A percentile compares a stretch with the other conserved stretches of the same genome.
phyloP scores from a whole-genome alignment of 1,140 invertebrate species.

The Nautilus pompilius region DNA sequence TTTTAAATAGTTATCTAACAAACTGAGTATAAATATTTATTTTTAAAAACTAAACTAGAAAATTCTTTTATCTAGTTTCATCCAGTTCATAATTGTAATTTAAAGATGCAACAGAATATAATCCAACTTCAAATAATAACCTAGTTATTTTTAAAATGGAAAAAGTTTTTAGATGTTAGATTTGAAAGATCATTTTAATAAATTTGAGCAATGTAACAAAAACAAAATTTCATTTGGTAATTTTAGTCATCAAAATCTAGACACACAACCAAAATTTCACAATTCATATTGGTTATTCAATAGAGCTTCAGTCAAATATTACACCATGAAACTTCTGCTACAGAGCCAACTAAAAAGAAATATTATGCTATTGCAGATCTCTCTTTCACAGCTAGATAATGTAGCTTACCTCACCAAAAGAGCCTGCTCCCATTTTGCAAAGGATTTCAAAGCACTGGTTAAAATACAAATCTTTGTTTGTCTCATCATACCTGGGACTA shows the following conservation, averaged over 20 bases:
- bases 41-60: no score
- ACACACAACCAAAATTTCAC: background rate
- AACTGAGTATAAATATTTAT: no score
- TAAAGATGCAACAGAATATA: no score
- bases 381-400: background rate
- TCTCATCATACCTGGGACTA: constrained; percentile 48
- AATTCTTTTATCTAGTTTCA: no score
- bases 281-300: background rate
- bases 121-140: no score
- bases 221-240: background rate
- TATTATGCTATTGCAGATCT: background rate
- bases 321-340: background rate
- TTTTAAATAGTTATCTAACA: no score
- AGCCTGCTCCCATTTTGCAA: constrained; percentile 67
- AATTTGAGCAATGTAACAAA: no score
- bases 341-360: background rate
- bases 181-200: no score
- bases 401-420: constrained; percentile 67
- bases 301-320: background rate
- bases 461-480: constrained; percentile 56
- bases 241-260: background rate
- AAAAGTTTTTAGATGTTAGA: no score
- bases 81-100: no score
- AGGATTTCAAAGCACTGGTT: constrained; percentile 67
- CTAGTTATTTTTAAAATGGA: no score